Evolutionary conservation across 2,888 invertebrate species (phyloP).

Genomic region (Nebria brevicollis): DNA sequence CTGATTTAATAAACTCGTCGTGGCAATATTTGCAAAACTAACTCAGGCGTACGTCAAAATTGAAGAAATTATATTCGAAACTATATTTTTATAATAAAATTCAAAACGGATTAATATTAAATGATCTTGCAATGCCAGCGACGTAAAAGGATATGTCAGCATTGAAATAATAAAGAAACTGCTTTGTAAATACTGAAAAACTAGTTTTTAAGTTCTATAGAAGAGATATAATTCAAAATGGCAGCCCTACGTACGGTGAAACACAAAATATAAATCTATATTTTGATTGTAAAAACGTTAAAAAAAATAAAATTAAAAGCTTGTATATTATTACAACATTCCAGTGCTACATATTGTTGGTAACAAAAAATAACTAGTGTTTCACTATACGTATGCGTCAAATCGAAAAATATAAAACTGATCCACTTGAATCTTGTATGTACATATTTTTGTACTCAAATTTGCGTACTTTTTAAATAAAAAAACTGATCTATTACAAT

Average conservation of each 20-base stretch:
- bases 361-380: constrained; percentile 22
- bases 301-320: not conserved
- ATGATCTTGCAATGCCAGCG: constrained; percentile 28
- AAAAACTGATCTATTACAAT: constrained; percentile 39
- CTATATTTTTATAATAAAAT: constrained; percentile 45
- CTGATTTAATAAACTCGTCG: constrained; percentile 41
- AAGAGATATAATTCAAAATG: constrained; percentile 16
- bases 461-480: constrained; percentile 45
- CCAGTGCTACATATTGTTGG: constrained; percentile 12
- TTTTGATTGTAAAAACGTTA: not conserved
- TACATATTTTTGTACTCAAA: constrained; percentile 48
- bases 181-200: constrained; percentile 45
- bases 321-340: constrained; percentile 11
- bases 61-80: constrained; percentile 46
- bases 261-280: constrained; percentile 11
- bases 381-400: constrained; percentile 23
- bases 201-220: constrained; percentile 41
- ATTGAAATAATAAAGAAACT: constrained; percentile 32
- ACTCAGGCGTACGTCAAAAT: constrained; percentile 53
- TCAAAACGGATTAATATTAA: constrained; percentile 23
- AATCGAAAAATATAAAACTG: constrained; percentile 19
- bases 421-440: constrained; percentile 45
- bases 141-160: constrained; percentile 44
- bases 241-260: constrained; percentile 37
- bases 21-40: constrained; percentile 52